phyloP scores from a whole-genome alignment of 2,888 invertebrate species.

The Cheilosia grossa region DNA sequence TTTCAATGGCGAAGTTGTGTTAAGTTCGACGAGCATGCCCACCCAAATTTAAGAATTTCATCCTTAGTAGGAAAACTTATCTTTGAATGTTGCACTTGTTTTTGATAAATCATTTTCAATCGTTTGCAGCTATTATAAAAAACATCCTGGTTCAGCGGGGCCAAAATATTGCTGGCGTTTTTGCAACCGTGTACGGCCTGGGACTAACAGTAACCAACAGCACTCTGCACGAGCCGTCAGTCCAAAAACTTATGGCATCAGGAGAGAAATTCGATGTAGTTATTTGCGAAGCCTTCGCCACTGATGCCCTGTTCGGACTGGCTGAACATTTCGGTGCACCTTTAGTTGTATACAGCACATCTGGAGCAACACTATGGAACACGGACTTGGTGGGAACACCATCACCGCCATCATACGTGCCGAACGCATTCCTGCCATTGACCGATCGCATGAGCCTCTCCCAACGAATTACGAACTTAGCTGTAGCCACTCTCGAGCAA shows the following conservation, averaged over 20 bases:
- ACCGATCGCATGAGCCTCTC: slow-evolving; percentile 81
- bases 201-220: slow-evolving; percentile 78
- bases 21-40: too few species aligned
- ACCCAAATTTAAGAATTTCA: too few species aligned
- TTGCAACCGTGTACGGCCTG: neutral
- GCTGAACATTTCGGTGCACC: slow-evolving; percentile 81
- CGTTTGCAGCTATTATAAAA: neutral
- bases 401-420: slow-evolving; percentile 81
- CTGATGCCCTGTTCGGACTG: slow-evolving; percentile 81
- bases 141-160: neutral
- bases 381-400: slow-evolving; percentile 81
- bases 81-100: neutral
- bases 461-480: slow-evolving; percentile 80
- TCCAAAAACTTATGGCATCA: slow-evolving; percentile 78
- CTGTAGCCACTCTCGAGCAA: slow-evolving; percentile 77
- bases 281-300: slow-evolving; percentile 81
- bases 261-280: slow-evolving; percentile 82
- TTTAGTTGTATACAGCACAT: slow-evolving; percentile 79
- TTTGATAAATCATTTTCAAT: neutral
- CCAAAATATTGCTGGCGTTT: neutral
- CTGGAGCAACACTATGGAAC: slow-evolving; percentile 80
- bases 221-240: slow-evolving; percentile 76
- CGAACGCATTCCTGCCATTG: slow-evolving; percentile 78
- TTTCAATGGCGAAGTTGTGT: too few species aligned
- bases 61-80: too few species aligned